Conservation (phyloP, 1,140 invertebrate species). For the Littorina saxatilis region DNA sequence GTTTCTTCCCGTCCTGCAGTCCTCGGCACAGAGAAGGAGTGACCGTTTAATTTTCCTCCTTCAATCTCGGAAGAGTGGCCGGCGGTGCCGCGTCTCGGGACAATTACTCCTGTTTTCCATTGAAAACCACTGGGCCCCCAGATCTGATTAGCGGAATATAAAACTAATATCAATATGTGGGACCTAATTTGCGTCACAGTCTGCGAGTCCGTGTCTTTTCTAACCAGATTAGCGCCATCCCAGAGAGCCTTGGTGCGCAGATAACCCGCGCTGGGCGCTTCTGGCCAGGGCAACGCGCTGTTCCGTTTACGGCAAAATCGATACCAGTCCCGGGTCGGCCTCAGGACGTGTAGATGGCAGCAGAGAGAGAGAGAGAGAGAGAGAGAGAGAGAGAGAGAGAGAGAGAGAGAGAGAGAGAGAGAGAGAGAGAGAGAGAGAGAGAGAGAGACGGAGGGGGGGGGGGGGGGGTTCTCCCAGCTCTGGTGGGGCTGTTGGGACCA, state of each 20-base stretch:
- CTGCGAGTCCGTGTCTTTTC: slow-evolving; percentile 44
- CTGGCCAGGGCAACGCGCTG: too few relatives aligned
- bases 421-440: slow-evolving; percentile 18
- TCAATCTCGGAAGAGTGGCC: slow-evolving; percentile 46
- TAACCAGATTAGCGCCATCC: slow-evolving; percentile 42
- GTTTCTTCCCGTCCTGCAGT: slow-evolving; percentile 37
- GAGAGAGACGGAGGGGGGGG: background rate
- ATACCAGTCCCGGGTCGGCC: too few relatives aligned
- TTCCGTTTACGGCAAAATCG: too few relatives aligned
- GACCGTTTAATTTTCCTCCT: slow-evolving; percentile 51
- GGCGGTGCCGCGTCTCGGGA: slow-evolving; percentile 36
- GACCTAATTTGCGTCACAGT: slow-evolving; percentile 48
- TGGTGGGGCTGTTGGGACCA: too few relatives aligned
- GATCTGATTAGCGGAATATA: slow-evolving; percentile 53
- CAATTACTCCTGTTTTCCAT: slow-evolving; percentile 47
- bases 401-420: slow-evolving; percentile 27
- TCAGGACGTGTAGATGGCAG: too few relatives aligned
- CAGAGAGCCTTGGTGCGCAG: background rate
- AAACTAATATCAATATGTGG: slow-evolving; percentile 56
- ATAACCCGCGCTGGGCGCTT: background rate
- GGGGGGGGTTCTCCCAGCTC: background rate
- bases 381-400: background rate
- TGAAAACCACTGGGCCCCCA: slow-evolving; percentile 34
- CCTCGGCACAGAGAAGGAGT: slow-evolving; percentile 33
- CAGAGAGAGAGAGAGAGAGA: too few relatives aligned